phyloP scores from a whole-genome alignment of 1,140 invertebrate species.

The Bombus superbus region DNA sequence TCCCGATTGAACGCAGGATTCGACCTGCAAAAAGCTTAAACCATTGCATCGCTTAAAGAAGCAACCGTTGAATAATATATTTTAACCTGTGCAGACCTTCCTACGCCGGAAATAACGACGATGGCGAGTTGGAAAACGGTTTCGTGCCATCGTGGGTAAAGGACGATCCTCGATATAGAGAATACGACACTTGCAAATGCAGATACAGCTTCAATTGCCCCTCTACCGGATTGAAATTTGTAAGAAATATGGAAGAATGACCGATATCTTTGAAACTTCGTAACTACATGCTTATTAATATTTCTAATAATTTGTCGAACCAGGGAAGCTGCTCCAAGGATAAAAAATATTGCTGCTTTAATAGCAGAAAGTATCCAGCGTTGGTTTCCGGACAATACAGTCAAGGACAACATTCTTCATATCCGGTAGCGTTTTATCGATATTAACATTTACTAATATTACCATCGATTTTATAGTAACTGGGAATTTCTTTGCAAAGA shows the following conservation, averaged over 20 bases:
- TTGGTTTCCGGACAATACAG: conserved; percentile 4
- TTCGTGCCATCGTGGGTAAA: conserved; percentile 79
- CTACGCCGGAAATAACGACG: conserved; percentile 9
- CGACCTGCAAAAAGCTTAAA: no score
- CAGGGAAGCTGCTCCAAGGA: conserved; percentile 83
- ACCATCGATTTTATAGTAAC: no score
- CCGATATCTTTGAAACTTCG: no score
- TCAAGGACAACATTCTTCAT: neutral
- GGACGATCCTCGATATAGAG: conserved; percentile 76
- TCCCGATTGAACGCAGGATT: no score
- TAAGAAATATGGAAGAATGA: conserved; percentile 70
- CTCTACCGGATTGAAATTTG: conserved; percentile 83
- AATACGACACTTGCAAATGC: conserved; percentile 83
- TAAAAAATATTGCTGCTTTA: conserved; percentile 84
- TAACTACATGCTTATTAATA: neutral
- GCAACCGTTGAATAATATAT: neutral
- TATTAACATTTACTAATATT: neutral
- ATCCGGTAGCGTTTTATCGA: neutral
- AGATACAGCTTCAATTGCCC: conserved; percentile 84
- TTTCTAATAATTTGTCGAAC: neutral
- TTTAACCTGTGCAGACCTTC: conserved; percentile 36
- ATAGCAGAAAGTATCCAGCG: conserved; percentile 71
- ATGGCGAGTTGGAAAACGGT: neutral
- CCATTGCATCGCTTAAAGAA: no score
- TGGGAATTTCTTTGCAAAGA: no score